Percentiles rank a stretch among this genome's conserved stretches.
Conservation (phyloP, 92 coral and sea anemone species). For the Virgularia gustaviana region DNA sequence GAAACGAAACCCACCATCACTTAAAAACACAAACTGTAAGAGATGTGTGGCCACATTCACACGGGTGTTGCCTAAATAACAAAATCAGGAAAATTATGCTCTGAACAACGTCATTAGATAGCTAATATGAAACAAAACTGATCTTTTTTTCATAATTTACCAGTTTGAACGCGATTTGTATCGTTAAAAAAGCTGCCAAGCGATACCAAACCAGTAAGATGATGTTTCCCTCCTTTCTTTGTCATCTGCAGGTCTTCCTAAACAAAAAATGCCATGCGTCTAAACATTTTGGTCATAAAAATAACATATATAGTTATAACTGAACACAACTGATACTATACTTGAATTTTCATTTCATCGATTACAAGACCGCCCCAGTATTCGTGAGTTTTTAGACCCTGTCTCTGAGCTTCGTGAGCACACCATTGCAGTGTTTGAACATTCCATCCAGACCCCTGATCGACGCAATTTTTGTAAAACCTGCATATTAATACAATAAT, state of each 20-base stretch:
- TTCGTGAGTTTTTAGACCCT: conserved; percentile 36
- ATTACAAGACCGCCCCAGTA: conserved; percentile 66
- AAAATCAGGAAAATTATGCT: neutral
- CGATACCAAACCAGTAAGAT: neutral
- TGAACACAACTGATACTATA: neutral
- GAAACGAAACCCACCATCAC: conserved; percentile 53
- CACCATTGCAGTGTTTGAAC: conserved; percentile 42
- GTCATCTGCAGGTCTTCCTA: conserved; percentile 1
- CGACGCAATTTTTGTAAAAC: conserved; percentile 36
- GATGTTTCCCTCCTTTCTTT: neutral
- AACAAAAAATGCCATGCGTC: neutral
- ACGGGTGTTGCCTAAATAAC: conserved; percentile 6
- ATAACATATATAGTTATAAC: neutral
- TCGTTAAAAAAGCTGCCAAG: neutral
- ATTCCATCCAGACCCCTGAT: conserved; percentile 51
- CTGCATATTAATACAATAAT: too few species aligned
- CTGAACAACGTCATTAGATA: neutral
- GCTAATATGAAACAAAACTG: neutral
- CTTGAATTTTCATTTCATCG: conserved; percentile 60
- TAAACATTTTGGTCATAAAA: neutral
- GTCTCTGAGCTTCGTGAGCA: conserved; percentile 37
- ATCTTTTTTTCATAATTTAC: neutral
- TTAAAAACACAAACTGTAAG: conserved; percentile 48
- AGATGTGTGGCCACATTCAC: conserved; percentile 53
- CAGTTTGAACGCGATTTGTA: conserved; percentile 10